Evolutionary conservation across 2,888 invertebrate species (phyloP), one percentile per base, ranked within the genome.

Genomic region (Rhagonycha lutea): DNA sequence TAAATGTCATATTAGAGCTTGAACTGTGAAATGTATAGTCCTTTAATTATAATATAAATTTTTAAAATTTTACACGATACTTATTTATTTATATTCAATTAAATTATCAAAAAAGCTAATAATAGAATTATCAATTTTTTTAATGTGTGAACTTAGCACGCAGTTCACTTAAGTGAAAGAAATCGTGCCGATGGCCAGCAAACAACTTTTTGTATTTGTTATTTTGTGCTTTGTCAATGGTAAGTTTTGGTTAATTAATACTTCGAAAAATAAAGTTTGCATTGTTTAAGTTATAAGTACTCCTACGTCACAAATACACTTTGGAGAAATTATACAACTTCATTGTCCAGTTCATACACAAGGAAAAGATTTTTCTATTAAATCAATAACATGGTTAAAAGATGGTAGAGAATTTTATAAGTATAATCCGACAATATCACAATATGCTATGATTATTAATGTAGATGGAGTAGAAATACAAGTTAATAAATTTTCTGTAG

Each of bases 371-470:
- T 47, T 73, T 18, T 14, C 12, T 11, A 12, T 68, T n/a, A 23
- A 26, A 28, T 18, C 68, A 1, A 28, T 73, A 14, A 69, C 68
- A 0, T 73, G 73, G 73, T 47, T 69, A 11, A 73, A 73, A 23
- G 73, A 73, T 61, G 69, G 32, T 26, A 9, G 14, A 14, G 61
- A 63, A 62, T 73, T 73, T 28, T 73, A 73, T 47, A 26, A 24
- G n/a, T 73, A 47, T 11, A n/a, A 73, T 24, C 29, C 29, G 0
- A n/a, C 29, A 1, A 26, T n/a, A 12, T 29, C 29, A 14, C 29
- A 28, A 7, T 68, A 26, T 68, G 14, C 68, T 4, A 14, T 28
- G 28, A 68, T 28, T 4, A 24, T 68, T 68, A 68, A 11, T 14
- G 14, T 68, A 10, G 14, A 68, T 24, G 68, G 68, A 14, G 29